Evolutionary conservation across 2,113 vertebrate genomes (phyloP), one percentile per base, ranked within the genome.

Genomic region (Empidonax alnorum): DNA sequence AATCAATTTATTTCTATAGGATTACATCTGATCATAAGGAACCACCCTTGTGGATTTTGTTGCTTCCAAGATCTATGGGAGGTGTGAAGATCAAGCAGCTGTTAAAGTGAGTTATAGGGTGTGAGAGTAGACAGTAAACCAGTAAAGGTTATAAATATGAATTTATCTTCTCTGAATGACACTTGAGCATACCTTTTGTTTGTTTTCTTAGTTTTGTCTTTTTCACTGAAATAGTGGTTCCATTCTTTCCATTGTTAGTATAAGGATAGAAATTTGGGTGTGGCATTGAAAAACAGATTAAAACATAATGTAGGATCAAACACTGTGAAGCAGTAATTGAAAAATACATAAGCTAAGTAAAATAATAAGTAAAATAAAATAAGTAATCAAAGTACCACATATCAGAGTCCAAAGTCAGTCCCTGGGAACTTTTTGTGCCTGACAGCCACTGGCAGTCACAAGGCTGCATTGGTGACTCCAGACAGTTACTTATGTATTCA

Each of bases 291-390:
- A 46, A 77, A 37, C 52, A 61, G 39, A 44, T 80, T 61, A 87
- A 76, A 83, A 53, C 37, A 56, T 33, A 67, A 41, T 4, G 33
- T n/a, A 65, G 41, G n/a, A 33, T 77, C 80, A 93, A 84, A 2
- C 65, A 55, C 35, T 24, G 55, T 53, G 58, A 77, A 84, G 18
- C 21, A 37, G 20, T 62, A 78, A 79, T 19, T 35, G 69, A 75
- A 71, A 92, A 91, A 66, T 33, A 66, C 0, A 0, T 42, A 46
- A 61, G 74, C 31, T 83, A 82, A 83, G 47, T 52, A 55, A 66
- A 95, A 90, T 77, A 63, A 89, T 83, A 82, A 83, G 47, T 52
- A 55, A 66, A 95, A 90, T 77, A 63, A 89, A 91, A 31, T 31
- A 46, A 93, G 41, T 71, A 33, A 93, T 94, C 71, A 52, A 56